Evolutionary conservation across 2,797 vertebrate species (phyloP).

Genomic region (Hafferia zeledoni): DNA sequence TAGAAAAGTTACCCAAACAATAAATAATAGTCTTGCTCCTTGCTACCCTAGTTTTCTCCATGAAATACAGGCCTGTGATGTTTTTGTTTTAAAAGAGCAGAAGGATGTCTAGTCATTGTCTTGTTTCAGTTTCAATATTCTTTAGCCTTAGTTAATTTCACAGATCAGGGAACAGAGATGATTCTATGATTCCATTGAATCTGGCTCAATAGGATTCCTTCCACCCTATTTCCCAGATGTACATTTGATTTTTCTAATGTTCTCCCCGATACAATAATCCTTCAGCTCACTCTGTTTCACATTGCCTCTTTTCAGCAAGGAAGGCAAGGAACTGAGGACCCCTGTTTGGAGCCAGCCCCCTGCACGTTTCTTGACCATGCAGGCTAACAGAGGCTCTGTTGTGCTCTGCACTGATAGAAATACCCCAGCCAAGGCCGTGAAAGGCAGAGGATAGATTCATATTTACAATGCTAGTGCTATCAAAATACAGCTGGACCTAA

Average conservation of each 20-base stretch:
- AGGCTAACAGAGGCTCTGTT: slow-evolving; percentile 51
- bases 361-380: not conserved
- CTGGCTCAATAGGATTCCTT: slow-evolving; percentile 49
- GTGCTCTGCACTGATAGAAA: slow-evolving; percentile 45
- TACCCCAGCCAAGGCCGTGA: not conserved
- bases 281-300: slow-evolving; percentile 43
- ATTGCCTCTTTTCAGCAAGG: slow-evolving; percentile 46
- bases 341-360: slow-evolving; percentile 30
- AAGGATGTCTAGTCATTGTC: not conserved
- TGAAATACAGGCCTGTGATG: not conserved
- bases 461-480: slow-evolving; percentile 61
- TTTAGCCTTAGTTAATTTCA: slow-evolving; percentile 41
- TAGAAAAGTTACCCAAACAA: not conserved
- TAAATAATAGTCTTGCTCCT: not conserved
- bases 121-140: slow-evolving; percentile 22
- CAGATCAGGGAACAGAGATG: slow-evolving; percentile 45
- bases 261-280: slow-evolving; percentile 16
- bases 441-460: slow-evolving; percentile 41
- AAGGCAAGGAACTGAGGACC: slow-evolving; percentile 54
- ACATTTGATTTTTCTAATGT: slow-evolving; percentile 50
- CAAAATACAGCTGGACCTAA: slow-evolving; percentile 71
- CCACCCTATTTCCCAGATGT: slow-evolving; percentile 58
- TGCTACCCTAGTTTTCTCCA: not conserved
- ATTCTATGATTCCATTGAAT: slow-evolving; percentile 29
- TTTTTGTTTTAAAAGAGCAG: not conserved